These are phyloP conservation scores for Priocnemis perturbator DNA, from an alignment of 2,888 invertebrate species.

Conservation along the genomic window DNA sequence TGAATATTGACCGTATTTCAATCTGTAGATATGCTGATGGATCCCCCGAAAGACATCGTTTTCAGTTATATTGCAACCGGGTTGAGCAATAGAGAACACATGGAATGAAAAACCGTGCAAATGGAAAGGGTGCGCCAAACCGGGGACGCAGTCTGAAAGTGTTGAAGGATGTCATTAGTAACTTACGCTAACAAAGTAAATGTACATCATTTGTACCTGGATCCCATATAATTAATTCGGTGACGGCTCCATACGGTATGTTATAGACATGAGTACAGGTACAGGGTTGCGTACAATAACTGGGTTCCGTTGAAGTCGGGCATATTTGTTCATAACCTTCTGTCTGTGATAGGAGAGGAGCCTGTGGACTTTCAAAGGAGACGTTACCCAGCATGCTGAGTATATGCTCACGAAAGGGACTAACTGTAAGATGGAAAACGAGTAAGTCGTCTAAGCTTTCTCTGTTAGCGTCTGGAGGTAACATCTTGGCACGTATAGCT, in stretches of 20 bases:
- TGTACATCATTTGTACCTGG: constrained; percentile 56
- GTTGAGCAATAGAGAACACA: constrained; percentile 63
- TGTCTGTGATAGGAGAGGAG: constrained; percentile 73
- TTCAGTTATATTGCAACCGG: not conserved
- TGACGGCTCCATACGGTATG: constrained; percentile 63
- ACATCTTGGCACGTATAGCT: not conserved
- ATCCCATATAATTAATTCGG: constrained; percentile 74
- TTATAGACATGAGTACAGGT: constrained; percentile 70
- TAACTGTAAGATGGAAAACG: not conserved
- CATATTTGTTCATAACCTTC: constrained; percentile 33
- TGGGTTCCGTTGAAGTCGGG: not conserved
- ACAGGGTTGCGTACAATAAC: constrained; percentile 70
- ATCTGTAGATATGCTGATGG: no score
- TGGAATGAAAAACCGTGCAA: constrained; percentile 73
- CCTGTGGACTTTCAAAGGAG: constrained; percentile 68
- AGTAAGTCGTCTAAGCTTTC: not conserved
- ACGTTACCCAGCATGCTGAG: constrained; percentile 74
- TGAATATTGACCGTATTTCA: constrained; percentile 39
- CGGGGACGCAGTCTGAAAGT: constrained; percentile 35
- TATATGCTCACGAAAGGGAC: constrained; percentile 1
- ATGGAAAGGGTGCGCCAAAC: constrained; percentile 73
- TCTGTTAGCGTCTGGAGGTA: not conserved
- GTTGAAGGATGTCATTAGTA: constrained; percentile 5
- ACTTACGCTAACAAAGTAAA: not conserved
- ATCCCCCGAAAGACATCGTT: no score